Percentiles rank a stretch among this genome's conserved stretches.
phyloP scores from a whole-genome alignment of 2,888 invertebrate genomes.

The Gasteruption jaculator region DNA sequence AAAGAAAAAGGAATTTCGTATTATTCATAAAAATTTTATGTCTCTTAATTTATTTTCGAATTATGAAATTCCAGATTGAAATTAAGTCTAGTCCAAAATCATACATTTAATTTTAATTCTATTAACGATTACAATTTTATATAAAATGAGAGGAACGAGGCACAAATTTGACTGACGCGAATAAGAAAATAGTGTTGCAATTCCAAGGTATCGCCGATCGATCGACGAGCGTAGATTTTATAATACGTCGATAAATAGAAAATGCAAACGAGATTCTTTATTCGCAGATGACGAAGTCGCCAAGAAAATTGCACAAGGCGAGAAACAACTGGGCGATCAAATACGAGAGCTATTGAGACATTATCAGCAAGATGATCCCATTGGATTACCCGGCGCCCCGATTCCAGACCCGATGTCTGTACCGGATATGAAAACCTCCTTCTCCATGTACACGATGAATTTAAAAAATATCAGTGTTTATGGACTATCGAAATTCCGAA shows the following conservation, averaged over 20 bases:
- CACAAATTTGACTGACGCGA: no score
- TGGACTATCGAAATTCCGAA: constrained; percentile 75
- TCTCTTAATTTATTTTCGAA: constrained; percentile 1
- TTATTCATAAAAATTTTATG: no score
- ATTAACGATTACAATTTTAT: no score
- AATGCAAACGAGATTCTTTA: no score
- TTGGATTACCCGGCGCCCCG: constrained; percentile 74
- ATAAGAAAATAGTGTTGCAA: no score
- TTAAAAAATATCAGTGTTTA: constrained; percentile 69
- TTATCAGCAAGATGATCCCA: constrained; percentile 75
- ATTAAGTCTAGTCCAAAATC: no score
- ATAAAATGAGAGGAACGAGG: no score
- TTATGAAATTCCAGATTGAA: no score
- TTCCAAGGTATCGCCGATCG: no score
- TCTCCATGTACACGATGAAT: constrained; percentile 66
- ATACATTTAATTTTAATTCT: no score
- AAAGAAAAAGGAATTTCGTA: no score
- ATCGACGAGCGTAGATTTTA: neutral
- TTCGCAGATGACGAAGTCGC: constrained; percentile 34
- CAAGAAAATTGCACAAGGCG: constrained; percentile 51
- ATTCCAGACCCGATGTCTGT: constrained; percentile 78
- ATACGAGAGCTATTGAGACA: constrained; percentile 69
- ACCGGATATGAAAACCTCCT: constrained; percentile 70
- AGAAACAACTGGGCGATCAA: constrained; percentile 69
- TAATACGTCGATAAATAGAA: constrained; percentile 13